Percentiles rank a stretch among this genome's conserved stretches.
Conservation (phyloP, 2,888 invertebrate genomes). For the Caenorhabditis zanzibari region DNA sequence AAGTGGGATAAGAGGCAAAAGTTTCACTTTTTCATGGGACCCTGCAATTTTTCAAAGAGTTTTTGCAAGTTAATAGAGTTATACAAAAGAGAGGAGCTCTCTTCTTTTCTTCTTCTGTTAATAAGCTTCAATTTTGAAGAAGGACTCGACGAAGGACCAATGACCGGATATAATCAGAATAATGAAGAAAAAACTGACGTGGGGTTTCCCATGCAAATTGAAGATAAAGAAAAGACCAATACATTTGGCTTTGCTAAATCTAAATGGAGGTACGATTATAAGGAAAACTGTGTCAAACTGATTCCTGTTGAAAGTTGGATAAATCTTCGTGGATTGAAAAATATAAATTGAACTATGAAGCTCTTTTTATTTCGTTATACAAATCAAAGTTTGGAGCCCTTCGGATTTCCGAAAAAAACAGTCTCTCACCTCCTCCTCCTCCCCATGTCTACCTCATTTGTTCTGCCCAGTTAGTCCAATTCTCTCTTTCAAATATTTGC, state of each 20-base stretch:
- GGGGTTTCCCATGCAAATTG: constrained; percentile 39
- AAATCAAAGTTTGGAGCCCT: constrained; percentile 8
- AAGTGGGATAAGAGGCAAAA: constrained; percentile 27
- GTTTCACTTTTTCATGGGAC: constrained; percentile 14
- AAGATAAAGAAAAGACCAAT: constrained; percentile 8
- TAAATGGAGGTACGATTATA: not conserved
- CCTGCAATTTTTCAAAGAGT: constrained; percentile 22
- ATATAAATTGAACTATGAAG: constrained; percentile 3
- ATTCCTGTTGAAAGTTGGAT: too few relatives aligned
- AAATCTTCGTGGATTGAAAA: too few relatives aligned
- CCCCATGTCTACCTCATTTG: constrained; percentile 19
- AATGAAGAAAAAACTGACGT: constrained; percentile 36
- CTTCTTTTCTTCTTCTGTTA: too few relatives aligned
- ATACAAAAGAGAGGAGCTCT: constrained; percentile 20
- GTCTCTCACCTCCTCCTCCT: constrained; percentile 23
- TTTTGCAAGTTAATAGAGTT: constrained; percentile 30
- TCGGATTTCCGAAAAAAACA: constrained; percentile 36
- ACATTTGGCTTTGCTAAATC: not conserved
- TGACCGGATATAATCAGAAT: constrained; percentile 41
- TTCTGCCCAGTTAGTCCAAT: constrained; percentile 7
- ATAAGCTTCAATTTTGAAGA: constrained; percentile 17
- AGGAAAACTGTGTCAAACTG: too few relatives aligned
- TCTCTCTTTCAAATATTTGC: constrained; percentile 58
- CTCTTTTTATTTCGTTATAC: constrained; percentile 13
- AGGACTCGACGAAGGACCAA: constrained; percentile 13